Evolutionary conservation across 2,797 vertebrate species (phyloP).

Genomic region (Tangara arthus): DNA sequence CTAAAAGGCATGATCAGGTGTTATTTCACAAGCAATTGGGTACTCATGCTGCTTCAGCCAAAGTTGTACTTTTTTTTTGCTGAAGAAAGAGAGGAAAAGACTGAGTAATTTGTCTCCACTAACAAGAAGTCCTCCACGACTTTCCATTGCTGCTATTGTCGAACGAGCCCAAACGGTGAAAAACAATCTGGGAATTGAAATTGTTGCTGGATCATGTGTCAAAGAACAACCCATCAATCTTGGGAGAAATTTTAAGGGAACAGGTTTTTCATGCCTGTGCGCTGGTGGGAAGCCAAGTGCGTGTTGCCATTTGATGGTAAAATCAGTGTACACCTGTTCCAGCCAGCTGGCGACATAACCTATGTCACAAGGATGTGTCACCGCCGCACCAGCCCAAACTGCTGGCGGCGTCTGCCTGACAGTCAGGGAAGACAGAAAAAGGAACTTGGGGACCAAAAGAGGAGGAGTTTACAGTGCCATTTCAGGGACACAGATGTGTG

Average conservation of each 20-base stretch:
- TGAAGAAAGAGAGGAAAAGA: slow-evolving; percentile 2
- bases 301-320: slow-evolving; percentile 86
- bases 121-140: slow-evolving; percentile 26
- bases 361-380: slow-evolving; percentile 80
- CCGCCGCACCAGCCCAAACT: slow-evolving; percentile 71
- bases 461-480: slow-evolving; percentile 72
- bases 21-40: background rate
- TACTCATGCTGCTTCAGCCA: background rate
- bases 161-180: background rate
- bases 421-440: slow-evolving; percentile 76
- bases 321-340: slow-evolving; percentile 92
- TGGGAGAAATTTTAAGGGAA: slow-evolving; percentile 74
- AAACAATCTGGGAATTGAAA: slow-evolving; percentile 60
- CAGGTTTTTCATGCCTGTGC: slow-evolving; percentile 86
- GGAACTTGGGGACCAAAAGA: slow-evolving; percentile 75
- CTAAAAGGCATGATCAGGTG: background rate
- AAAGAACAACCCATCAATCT: slow-evolving; percentile 81
- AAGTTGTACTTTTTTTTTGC: background rate
- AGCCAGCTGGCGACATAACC: slow-evolving; percentile 91
- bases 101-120: slow-evolving; percentile 54
- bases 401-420: slow-evolving; percentile 74
- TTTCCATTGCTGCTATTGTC: slow-evolving; percentile 11
- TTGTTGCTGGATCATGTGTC: slow-evolving; percentile 67
- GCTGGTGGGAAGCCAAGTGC: slow-evolving; percentile 89
- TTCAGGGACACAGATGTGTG: slow-evolving; percentile 85